Conservation (phyloP, 64 coral and sea anemone genomes). For the Montipora sp. region DNA sequence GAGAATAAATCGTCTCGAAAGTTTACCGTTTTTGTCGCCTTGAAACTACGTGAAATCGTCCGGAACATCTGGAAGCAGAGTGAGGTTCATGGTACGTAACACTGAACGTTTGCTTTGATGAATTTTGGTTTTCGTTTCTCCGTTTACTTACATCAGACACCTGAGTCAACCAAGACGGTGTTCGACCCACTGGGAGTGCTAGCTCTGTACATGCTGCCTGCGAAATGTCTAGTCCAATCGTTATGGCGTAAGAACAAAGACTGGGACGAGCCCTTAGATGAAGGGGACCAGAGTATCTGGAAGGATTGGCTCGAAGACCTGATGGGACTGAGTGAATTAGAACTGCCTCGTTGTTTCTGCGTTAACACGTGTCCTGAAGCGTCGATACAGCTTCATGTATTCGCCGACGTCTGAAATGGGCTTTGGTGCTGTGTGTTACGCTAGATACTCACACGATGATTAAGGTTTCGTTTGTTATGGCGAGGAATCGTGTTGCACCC, state of each 20-base stretch:
- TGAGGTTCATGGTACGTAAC: no score
- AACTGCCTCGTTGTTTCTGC: conserved; percentile 40
- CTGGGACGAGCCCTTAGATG: conserved; percentile 45
- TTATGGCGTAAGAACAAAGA: conserved; percentile 13
- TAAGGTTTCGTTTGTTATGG: conserved; percentile 56
- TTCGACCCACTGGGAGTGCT: conserved; percentile 26
- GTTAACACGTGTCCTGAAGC: neutral
- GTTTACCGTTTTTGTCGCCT: no score
- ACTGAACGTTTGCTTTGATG: no score
- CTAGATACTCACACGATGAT: no score
- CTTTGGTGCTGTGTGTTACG: neutral
- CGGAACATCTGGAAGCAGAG: no score
- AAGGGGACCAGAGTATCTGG: conserved; percentile 13
- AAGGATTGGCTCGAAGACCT: conserved; percentile 15
- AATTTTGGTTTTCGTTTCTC: no score
- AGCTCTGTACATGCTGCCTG: conserved; percentile 19
- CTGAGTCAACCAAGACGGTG: no score
- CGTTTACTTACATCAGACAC: no score
- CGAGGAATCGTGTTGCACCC: no score
- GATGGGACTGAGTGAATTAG: conserved; percentile 17
- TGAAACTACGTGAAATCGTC: no score
- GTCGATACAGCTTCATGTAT: conserved; percentile 44
- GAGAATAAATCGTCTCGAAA: no score
- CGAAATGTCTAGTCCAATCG: conserved; percentile 29
- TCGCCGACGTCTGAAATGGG: neutral